These are phyloP conservation scores for Neolamprologus ventralis DNA, from an alignment of 2,113 vertebrate species.

Conservation along the genomic window DNA sequence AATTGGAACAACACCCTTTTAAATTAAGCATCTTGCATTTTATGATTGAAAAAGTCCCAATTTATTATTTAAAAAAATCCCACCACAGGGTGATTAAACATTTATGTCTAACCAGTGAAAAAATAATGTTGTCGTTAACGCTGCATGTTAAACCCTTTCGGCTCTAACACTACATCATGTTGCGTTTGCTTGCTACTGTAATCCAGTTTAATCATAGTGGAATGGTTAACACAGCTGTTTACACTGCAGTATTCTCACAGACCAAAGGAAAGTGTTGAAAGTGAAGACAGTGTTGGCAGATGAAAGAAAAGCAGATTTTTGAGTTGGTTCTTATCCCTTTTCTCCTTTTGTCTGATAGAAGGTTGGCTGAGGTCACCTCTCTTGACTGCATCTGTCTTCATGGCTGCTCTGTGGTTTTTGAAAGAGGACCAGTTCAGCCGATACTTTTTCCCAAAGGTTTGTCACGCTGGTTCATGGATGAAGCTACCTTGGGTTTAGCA, in stretches of 20 bases:
- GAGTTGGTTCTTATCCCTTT: background rate
- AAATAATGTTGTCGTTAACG: slow-evolving; percentile 6
- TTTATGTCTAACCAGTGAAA: slow-evolving; percentile 27
- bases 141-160: background rate
- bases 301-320: background rate
- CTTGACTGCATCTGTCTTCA: slow-evolving; percentile 41
- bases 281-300: background rate
- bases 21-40: background rate
- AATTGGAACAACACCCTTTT: background rate
- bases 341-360: background rate
- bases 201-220: background rate
- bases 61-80: slow-evolving; percentile 15
- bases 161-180: background rate
- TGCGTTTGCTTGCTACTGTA: background rate
- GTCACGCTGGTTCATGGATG: background rate
- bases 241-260: background rate
- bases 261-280: background rate
- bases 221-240: background rate
- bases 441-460: background rate
- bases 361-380: slow-evolving; percentile 56
- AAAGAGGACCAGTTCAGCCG: background rate
- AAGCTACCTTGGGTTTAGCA: background rate
- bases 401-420: slow-evolving; percentile 5
- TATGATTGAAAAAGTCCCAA: background rate
- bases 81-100: slow-evolving; percentile 16